Evolutionary conservation across 1,140 invertebrate genomes (phyloP), one percentile per base, ranked within the genome.

Genomic region (Hyles vespertilio): DNA sequence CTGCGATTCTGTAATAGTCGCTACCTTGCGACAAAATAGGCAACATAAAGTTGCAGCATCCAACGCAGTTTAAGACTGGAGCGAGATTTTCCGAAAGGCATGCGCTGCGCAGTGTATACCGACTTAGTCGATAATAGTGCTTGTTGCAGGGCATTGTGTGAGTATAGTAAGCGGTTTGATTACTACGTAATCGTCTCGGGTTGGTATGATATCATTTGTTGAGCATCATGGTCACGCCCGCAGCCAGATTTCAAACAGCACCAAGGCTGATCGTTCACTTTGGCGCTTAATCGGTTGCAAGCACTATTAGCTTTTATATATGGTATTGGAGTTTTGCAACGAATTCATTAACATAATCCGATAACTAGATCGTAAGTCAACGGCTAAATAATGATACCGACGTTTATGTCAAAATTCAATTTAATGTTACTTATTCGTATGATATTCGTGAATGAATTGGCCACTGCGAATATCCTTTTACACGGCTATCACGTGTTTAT

Each of bases 191-290:
- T 80, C 74, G 74, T 73, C 70, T 73, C 64, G 68, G 67, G 62
- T 58, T 76, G 71, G 65, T 74, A 84, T 81, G 79, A 84, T 81
- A 83, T 81, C 78, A 81, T 84, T 78, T 80, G 72, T 72, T 77
- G 66, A 72, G 58, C 63, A 73, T 65, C 68, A 73, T 68, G 77
- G 75, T 79, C 70, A 74, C 71, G 73, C 75, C 69, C 62, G 69
- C 61, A 59, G 52, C 69, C 55, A 70, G 65, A 64, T 75, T 70
- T 73, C 67, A 70, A 73, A 72, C 64, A 32, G 59, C 52, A 61
- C 65, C 64, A 72, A 79, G 67, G 73, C 61, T 74, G 66, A 65
- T 72, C 58, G 60, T 64, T 67, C 56, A 68, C 63, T 63, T 62
- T 51, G 52, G 54, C 36, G 51, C 46, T 62, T 56, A 52, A 33